Percentiles rank a stretch among this genome's conserved stretches.
Evolutionary conservation across 2,888 invertebrate species (phyloP).

Genomic region (Isotomurus palustris): DNA sequence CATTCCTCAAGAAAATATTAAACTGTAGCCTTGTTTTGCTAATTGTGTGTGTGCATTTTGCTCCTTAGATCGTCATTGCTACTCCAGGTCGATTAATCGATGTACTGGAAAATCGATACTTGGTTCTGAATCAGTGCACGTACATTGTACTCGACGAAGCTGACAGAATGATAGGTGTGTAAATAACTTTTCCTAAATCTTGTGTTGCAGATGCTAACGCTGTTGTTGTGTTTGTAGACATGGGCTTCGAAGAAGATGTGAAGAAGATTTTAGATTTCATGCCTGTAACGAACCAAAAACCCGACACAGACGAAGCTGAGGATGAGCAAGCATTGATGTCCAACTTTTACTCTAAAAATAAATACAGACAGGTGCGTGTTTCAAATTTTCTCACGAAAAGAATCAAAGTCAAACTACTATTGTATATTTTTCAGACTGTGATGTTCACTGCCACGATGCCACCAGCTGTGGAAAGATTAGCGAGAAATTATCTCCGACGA

Average conservation of each 20-base stretch:
- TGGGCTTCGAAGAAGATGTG: slow-evolving; percentile 98
- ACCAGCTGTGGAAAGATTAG: slow-evolving; percentile 92
- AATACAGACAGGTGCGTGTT: slow-evolving; percentile 74
- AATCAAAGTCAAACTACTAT: not conserved
- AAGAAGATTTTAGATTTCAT: slow-evolving; percentile 96
- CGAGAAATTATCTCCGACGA: slow-evolving; percentile 86
- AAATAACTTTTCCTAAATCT: not conserved
- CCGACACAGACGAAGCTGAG: slow-evolving; percentile 97
- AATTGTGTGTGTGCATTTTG: slow-evolving; percentile 8
- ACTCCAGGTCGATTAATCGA: slow-evolving; percentile 99
- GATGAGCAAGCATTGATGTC: slow-evolving; percentile 83
- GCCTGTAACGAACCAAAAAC: slow-evolving; percentile 97
- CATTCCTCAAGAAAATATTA: not conserved
- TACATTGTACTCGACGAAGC: slow-evolving; percentile 96
- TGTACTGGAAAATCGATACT: slow-evolving; percentile 94
- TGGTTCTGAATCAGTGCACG: slow-evolving; percentile 94
- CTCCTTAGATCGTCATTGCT: slow-evolving; percentile 84
- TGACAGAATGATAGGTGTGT: slow-evolving; percentile 93
- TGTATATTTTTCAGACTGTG: slow-evolving; percentile 73
- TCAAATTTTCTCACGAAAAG: not conserved
- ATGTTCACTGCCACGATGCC: slow-evolving; percentile 99
- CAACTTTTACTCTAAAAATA: slow-evolving; percentile 93
- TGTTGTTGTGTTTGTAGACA: slow-evolving; percentile 49
- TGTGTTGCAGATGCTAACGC: not conserved
- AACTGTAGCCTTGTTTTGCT: slow-evolving; percentile 3